Conservation (phyloP, 1,140 invertebrate species). For the Microplitis mediator region DNA sequence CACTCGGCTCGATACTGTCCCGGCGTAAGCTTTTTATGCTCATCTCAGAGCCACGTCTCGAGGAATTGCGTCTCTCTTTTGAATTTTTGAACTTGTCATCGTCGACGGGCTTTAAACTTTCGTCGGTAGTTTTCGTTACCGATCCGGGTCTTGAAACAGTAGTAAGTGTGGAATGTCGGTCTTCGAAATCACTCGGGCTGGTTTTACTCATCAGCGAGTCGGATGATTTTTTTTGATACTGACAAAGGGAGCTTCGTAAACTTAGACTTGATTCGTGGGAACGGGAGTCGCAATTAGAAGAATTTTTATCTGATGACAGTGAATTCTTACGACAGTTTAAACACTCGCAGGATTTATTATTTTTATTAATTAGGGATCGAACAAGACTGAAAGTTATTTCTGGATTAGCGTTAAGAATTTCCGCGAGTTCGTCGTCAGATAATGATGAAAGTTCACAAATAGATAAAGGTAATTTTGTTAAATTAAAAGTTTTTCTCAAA, state of each 20-base stretch:
- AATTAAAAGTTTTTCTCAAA: conserved; percentile 26
- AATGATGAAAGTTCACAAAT: conserved; percentile 31
- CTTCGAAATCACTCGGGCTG: no score
- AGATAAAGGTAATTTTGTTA: conserved; percentile 34
- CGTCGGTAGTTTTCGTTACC: not conserved
- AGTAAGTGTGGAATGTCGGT: not conserved
- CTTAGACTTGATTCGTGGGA: no score
- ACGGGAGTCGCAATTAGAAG: not conserved
- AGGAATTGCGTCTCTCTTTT: not conserved
- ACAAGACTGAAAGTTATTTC: conserved; percentile 32
- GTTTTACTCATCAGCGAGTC: no score
- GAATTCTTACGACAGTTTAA: conserved; percentile 36
- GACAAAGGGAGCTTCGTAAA: no score
- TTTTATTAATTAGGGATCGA: conserved; percentile 18
- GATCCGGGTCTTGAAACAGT: not conserved
- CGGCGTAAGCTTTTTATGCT: conserved; percentile 26
- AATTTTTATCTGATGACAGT: conserved; percentile 33
- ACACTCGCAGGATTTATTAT: conserved; percentile 28
- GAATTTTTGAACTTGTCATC: not conserved
- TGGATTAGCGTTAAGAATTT: conserved; percentile 33
- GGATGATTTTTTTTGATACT: no score
- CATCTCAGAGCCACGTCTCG: conserved; percentile 16
- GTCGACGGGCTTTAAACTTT: not conserved
- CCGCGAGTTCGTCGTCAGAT: conserved; percentile 26
- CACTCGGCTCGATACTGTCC: conserved; percentile 35